A percentile compares a stretch with the other conserved stretches of the same genome.
These are phyloP conservation scores for Abrostola tripartita DNA, from an alignment of 2,888 invertebrate species.

Conservation along the genomic window DNA sequence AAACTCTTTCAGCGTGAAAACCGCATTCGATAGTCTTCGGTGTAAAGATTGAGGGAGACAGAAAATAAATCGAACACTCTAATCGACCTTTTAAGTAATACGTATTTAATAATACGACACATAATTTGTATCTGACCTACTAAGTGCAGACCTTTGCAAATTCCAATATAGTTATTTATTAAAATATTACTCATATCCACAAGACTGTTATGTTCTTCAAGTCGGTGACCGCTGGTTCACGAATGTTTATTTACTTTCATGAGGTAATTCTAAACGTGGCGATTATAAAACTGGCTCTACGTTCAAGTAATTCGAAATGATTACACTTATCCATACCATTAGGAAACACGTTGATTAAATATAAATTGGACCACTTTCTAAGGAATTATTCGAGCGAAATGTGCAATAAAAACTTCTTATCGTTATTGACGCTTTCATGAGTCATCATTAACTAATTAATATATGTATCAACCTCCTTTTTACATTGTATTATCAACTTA, in stretches of 20 bases:
- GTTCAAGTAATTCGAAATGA: conserved; percentile 11
- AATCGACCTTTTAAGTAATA: conserved; percentile 46
- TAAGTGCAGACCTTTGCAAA: conserved; percentile 63
- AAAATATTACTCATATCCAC: conserved; percentile 59
- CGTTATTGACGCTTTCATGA: conserved; percentile 20
- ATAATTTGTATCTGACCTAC: conserved; percentile 59
- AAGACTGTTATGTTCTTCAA: conserved; percentile 51
- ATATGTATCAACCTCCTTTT: background rate
- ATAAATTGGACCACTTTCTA: conserved; percentile 34
- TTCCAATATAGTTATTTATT: conserved; percentile 65
- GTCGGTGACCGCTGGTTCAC: conserved; percentile 51
- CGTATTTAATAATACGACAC: conserved; percentile 35
- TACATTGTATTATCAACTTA: background rate
- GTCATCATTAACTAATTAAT: conserved; percentile 13
- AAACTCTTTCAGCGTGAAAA: too few relatives aligned
- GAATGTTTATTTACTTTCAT: conserved; percentile 45
- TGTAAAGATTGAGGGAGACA: too few relatives aligned
- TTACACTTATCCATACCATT: conserved; percentile 8
- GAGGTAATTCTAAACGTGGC: conserved; percentile 31
- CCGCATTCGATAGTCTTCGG: too few relatives aligned
- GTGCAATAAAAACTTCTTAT: conserved; percentile 21
- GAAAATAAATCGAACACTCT: conserved; percentile 21
- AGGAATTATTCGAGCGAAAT: conserved; percentile 19
- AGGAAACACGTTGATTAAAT: conserved; percentile 25
- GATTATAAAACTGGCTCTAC: conserved; percentile 7